Evolutionary conservation across 92 coral and sea anemone genomes (phyloP), one percentile per base, ranked within the genome.

Genomic region (Pocillopora meandrina): DNA sequence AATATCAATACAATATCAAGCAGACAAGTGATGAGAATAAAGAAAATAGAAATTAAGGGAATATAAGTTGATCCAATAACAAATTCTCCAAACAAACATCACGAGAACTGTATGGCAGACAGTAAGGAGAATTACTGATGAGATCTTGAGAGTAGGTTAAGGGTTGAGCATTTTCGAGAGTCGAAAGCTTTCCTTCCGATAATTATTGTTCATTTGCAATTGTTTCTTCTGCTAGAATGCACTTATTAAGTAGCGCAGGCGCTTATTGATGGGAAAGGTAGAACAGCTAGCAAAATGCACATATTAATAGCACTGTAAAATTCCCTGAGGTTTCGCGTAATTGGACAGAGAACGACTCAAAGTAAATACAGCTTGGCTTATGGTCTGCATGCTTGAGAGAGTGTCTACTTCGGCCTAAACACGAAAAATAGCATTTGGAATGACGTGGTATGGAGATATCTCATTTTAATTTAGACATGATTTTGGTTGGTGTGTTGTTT

Each of bases 401-500:
- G 60, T 58, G 69, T 52, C 56, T 34, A 68, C 61, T 65, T 3
- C 49, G 49, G 49, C 49, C 49, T 42, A 0, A 42, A 42, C 49
- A 42, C 49, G 7, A 42, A 23, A 42, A 42, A 42, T 3, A 3
- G 49, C 4, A 42, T 42, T 42, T 42, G 26, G 49, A 42, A 7
- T 42, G 5, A 42, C 49, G 49, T 42, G 49, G 49, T 42, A 42
- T 42, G 49, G 49, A 42, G 1, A 7, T 3, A 1, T 42, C 4
- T 42, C 49, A 42, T 42, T 42, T 81, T 59, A 19, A 35, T 42
- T 10, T 76, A 11, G 58, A 65, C 68, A 69, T 47, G 47, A 35
- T 81, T 2, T 59, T 81, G 77, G 77, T 81, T 36, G 85, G 77
- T 56, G 12, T 58, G 36, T 71, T 81, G 62, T 81, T 70, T 17